These are phyloP conservation scores for Penelope pileata DNA, from an alignment of 2,113 vertebrate genomes.

Conservation along the genomic window DNA sequence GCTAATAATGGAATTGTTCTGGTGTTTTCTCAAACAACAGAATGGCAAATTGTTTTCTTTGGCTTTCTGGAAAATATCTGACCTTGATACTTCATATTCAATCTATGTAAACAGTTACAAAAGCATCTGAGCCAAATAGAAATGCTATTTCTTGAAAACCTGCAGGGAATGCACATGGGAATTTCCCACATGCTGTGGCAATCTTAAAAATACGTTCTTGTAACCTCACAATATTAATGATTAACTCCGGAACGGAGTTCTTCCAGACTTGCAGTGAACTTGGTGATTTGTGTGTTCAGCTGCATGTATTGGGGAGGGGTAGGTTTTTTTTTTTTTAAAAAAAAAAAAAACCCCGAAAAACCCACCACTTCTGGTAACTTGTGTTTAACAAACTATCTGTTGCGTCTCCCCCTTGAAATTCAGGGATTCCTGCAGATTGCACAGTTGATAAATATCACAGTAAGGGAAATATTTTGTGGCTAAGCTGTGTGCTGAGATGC, in stretches of 20 bases:
- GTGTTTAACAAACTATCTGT: conserved; percentile 27
- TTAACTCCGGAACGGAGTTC: conserved; percentile 62
- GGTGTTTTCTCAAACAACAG: conserved; percentile 36
- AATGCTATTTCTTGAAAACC: conserved; percentile 64
- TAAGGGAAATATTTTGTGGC: conserved; percentile 4
- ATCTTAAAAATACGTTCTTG: conserved; percentile 61
- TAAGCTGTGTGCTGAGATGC: background rate
- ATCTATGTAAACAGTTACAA: conserved; percentile 67
- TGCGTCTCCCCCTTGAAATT: conserved; percentile 34
- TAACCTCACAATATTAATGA: conserved; percentile 54
- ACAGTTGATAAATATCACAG: background rate
- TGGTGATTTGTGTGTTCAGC: conserved; percentile 58
- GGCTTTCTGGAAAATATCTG: conserved; percentile 66
- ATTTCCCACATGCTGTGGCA: conserved; percentile 64
- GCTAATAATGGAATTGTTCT: conserved; percentile 35
- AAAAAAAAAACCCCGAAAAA: background rate
- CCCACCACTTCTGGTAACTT: conserved; percentile 1
- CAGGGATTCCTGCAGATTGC: conserved; percentile 16
- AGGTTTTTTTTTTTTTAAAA: too few relatives aligned
- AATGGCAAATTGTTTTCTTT: conserved; percentile 52
- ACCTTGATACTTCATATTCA: conserved; percentile 63
- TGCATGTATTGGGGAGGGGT: background rate
- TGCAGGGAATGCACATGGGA: conserved; percentile 61
- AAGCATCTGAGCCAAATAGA: conserved; percentile 44
- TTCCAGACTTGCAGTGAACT: conserved; percentile 46